These are phyloP conservation scores for Canis aureus DNA, from an alignment of 2,113 vertebrate genomes.

Conservation along the genomic window DNA sequence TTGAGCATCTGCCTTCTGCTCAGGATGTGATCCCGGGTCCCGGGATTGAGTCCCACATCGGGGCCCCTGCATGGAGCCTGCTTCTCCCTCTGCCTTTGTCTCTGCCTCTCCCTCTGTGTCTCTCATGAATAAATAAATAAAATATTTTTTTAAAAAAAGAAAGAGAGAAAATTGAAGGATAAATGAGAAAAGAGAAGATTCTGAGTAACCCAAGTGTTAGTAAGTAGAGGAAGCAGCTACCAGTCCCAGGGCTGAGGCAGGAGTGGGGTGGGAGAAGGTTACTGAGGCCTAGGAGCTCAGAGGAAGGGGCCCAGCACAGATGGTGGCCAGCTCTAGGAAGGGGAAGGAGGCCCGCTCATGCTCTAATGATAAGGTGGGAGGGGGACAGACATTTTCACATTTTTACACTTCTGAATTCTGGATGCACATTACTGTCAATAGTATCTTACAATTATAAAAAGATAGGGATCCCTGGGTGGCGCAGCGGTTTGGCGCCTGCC, in stretches of 20 bases:
- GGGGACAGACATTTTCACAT: neutral
- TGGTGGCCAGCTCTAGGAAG: neutral
- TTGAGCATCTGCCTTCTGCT: no score
- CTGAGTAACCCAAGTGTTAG: neutral
- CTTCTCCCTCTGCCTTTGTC: no score
- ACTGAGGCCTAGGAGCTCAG: neutral
- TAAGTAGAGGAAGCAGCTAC: neutral
- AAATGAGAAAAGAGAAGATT: neutral
- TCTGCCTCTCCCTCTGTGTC: no score
- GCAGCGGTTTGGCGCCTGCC: no score
- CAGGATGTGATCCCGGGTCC: no score
- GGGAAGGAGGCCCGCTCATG: neutral
- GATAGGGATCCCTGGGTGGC: neutral
- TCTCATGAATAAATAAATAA: no score
- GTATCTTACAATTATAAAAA: neutral
- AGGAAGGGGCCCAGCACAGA: neutral
- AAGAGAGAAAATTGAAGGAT: neutral
- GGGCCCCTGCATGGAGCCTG: no score
- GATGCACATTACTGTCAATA: neutral
- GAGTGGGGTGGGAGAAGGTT: neutral
- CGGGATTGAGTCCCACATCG: no score
- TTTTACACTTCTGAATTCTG: neutral
- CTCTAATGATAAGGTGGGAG: neutral
- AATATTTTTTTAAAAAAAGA: no score
- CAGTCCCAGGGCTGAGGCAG: neutral